These are phyloP conservation scores for Regulus satrapa DNA, from an alignment of 2,113 vertebrate species.

Conservation along the genomic window DNA sequence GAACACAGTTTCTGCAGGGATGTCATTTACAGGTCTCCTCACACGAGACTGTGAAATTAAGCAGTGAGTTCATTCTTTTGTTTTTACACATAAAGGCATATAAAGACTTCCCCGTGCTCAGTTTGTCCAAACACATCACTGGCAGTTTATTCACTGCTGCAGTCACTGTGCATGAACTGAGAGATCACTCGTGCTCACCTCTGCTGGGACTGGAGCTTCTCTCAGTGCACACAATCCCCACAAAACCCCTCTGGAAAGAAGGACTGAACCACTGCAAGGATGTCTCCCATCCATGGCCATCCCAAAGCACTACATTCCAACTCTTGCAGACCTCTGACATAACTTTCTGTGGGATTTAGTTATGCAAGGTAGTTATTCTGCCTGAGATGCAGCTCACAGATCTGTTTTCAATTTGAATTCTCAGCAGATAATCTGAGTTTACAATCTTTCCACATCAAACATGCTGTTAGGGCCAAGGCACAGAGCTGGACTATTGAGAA, in stretches of 20 bases:
- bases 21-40: neutral
- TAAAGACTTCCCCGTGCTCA: neutral
- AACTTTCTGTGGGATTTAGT: neutral
- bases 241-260: neutral
- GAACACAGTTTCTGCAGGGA: neutral
- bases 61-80: neutral
- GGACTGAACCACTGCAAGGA: neutral
- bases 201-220: neutral
- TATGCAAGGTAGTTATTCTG: neutral
- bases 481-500: constrained; percentile 13
- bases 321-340: neutral
- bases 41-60: neutral
- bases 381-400: neutral
- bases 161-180: neutral
- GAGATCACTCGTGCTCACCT: neutral
- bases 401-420: constrained; percentile 21
- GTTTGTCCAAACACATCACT: neutral
- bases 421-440: constrained; percentile 18
- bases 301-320: neutral
- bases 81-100: neutral
- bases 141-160: neutral
- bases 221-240: neutral
- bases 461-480: neutral
- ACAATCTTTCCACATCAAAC: constrained; percentile 27
- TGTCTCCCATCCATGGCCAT: neutral